Evolutionary conservation across 2,113 vertebrate genomes (phyloP).

Genomic region (Coracopsis vasa): DNA sequence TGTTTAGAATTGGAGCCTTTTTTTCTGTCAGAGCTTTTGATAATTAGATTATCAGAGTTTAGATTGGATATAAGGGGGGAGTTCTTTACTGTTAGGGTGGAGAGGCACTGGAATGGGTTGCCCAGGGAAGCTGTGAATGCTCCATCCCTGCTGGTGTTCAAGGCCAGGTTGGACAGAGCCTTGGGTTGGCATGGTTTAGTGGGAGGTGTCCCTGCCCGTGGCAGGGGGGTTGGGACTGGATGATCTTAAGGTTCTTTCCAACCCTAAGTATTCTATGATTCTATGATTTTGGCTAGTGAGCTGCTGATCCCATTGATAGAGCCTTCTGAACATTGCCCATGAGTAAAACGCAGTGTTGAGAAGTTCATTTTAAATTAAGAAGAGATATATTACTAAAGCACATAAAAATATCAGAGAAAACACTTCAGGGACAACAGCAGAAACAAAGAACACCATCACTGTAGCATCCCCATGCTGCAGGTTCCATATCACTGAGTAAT

Average conservation of each 20-base stretch:
- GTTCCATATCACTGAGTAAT: background rate
- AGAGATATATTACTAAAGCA: background rate
- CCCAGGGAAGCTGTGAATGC: too few relatives aligned
- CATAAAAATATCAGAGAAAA: background rate
- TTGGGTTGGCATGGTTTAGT: too few relatives aligned
- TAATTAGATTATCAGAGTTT: background rate
- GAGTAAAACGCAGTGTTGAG: background rate
- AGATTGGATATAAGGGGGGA: too few relatives aligned
- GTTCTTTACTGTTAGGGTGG: too few relatives aligned
- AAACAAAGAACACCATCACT: background rate
- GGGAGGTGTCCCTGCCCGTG: too few relatives aligned
- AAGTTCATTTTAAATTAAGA: background rate
- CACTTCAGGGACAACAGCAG: background rate
- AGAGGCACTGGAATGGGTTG: too few relatives aligned
- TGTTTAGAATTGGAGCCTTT: background rate
- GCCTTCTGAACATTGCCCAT: background rate
- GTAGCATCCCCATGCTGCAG: background rate
- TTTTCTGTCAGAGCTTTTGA: background rate
- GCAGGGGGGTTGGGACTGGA: too few relatives aligned
- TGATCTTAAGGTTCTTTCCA: too few relatives aligned
- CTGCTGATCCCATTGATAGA: background rate
- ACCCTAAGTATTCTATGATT: too few relatives aligned
- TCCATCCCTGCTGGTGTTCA: too few relatives aligned
- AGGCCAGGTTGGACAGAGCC: too few relatives aligned
- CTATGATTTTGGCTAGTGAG: slow-evolving; percentile 15